Base-by-base conservation (phyloP, 2,888 invertebrate species). In the Iselma pallidipennis region DNA sequence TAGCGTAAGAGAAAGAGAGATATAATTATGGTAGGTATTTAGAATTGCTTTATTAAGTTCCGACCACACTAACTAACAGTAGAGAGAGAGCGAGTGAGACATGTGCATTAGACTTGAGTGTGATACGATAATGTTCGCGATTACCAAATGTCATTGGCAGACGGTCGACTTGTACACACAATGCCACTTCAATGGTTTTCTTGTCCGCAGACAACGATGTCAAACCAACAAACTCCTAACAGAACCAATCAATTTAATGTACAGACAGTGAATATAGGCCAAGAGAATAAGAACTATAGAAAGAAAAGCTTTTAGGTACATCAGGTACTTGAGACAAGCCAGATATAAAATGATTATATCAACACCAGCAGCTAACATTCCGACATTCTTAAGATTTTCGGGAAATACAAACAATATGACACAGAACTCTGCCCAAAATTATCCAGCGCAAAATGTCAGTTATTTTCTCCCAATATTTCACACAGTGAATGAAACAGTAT, bases 1-100 rank as follows among this genome's bases (percentile, higher is more conserved):
- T n/a, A n/a, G n/a, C n/a, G n/a, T n/a, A n/a, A n/a, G 21, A 45
- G 1, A 12, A 21, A 45, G 45, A 45, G 1, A 45, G 21, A 45
- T 45, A 45, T 64, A 71, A 67, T 69, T 70, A 71, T 69, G 68
- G 65, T 70, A 71, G 71, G 69, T 68, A 68, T 71, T 45, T 68
- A 71, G 74, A 76, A 75, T 76, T 77, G 75, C 76, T 77, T 77
- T 76, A 77, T 77, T 76, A 76, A 75, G 72, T 71, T 72, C 16
- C 72, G 70, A 66, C 74, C 75, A 71, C 74, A 74, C 67, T 67
- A 68, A 71, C 73, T 52, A 55, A 49, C 25, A 26, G 12, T 5
- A 14, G 16, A 4, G 12, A 4, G 10, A 10, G 26, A 2, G 12
- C 2, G 9, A 21, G 51, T 26, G 19, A 19, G 31, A 51, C 19